Evolutionary conservation across 2,888 invertebrate genomes (phyloP), one percentile per base, ranked within the genome.

Genomic region (Unio delphinus): DNA sequence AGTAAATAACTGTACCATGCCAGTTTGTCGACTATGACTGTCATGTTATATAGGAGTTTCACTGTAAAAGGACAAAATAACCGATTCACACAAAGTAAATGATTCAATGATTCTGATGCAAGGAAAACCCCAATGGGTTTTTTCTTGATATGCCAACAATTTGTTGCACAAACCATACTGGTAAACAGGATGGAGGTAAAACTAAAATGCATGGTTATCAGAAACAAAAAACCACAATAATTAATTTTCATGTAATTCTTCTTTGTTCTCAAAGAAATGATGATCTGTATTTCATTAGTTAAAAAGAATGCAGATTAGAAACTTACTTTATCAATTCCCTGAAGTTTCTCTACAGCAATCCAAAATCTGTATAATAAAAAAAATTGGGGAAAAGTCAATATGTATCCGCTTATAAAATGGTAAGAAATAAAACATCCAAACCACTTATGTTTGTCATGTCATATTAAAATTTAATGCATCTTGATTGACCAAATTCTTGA

Each of bases 311-410:
- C 11, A 23, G 11, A 60, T n/a, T 5, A 45, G 17, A 58, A 55
- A 65, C 72, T 68, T 77, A 87, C 87, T 80, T 86, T 83, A 55
- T 81, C 79, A 55, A 82, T 76, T 69, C 93, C 92, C 76, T 95
- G 92, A 74, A 97, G 90, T 89, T 96, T 95, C 85, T 96, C 96
- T 0, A 96, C 95, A 0, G 95, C 95, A 82, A 93, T 93, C 94
- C 96, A 96, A 79, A 94, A 96, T 0, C 95, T 89, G 73, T 56
- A 23, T 23, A 23, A 23, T 23, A 78, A 73, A 58, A 69, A 64
- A 18, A 61, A 61, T 5, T 45, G 45, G 11, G 45, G 15, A 45
- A 11, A 59, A 23, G 26, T 59, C 20, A 59, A 15, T 59, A 11
- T 26, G 26, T 59, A 59, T 59, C 17, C 18, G 26, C 20, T 17